Evolutionary conservation across 2,888 invertebrate species (phyloP).

Genomic region (Lasioglossum pauxillum): DNA sequence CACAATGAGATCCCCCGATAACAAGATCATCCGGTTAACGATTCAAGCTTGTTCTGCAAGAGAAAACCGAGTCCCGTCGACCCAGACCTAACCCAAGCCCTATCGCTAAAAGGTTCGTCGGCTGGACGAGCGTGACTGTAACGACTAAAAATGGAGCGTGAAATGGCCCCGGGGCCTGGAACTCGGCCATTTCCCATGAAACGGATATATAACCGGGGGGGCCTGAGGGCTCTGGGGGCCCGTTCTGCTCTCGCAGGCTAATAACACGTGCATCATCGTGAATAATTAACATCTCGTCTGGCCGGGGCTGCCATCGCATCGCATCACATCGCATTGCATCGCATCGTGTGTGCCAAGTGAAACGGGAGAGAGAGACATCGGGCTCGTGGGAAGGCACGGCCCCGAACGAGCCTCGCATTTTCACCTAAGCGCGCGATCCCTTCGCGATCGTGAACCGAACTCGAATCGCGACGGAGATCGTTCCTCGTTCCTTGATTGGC

Average conservation of each 20-base stretch:
- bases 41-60: neutral
- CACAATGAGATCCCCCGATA: too few species aligned
- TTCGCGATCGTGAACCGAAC: constrained; percentile 55
- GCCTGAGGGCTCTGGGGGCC: neutral
- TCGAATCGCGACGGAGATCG: constrained; percentile 45
- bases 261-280: constrained; percentile 63
- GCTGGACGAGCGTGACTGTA: neutral
- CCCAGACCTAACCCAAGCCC: constrained; percentile 10
- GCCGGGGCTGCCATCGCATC: constrained; percentile 11
- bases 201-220: constrained; percentile 17
- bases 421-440: constrained; percentile 46
- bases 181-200: constrained; percentile 37
- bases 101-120: neutral
- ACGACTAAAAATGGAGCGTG: constrained; percentile 3
- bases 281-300: constrained; percentile 66
- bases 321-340: neutral
- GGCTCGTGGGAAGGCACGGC: constrained; percentile 52
- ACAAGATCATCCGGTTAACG: neutral
- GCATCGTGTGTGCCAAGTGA: constrained; percentile 63
- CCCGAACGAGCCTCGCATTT: constrained; percentile 59
- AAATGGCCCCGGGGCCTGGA: neutral
- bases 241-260: constrained; percentile 33
- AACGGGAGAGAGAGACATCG: constrained; percentile 56
- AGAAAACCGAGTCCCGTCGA: neutral
- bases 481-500: constrained; percentile 28